Evolutionary conservation across 2,113 vertebrate species (phyloP).

Genomic region (Pollimyrus isidori): DNA sequence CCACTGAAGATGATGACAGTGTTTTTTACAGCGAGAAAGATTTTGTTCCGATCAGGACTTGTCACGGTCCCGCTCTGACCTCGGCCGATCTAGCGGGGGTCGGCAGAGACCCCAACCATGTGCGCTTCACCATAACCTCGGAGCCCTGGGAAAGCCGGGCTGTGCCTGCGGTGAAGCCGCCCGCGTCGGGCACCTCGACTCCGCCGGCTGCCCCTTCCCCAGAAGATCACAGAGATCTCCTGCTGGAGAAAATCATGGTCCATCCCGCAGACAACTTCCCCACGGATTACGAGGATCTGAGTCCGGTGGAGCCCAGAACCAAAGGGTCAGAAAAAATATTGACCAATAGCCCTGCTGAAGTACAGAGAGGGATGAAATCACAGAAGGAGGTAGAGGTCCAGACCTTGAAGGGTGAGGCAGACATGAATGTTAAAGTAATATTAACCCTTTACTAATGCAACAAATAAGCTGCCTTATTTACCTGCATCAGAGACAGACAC

Average conservation of each 20-base stretch:
- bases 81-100: neutral
- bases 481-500: neutral
- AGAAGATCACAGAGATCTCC: neutral
- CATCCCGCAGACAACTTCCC: neutral
- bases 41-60: constrained; percentile 12
- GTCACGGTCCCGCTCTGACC: neutral
- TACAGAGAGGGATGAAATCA: neutral
- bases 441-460: neutral
- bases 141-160: neutral
- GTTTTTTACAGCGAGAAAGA: constrained; percentile 57
- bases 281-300: neutral
- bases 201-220: neutral
- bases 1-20: constrained; percentile 49
- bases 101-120: neutral
- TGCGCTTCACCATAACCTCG: neutral
- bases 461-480: neutral
- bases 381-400: neutral
- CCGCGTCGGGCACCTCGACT: neutral
- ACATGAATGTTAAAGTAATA: neutral
- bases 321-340: neutral
- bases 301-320: neutral
- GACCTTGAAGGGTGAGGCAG: neutral
- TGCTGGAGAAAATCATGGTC: neutral
- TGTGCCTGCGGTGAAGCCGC: neutral
- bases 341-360: neutral